Percentiles rank a stretch among this genome's conserved stretches.
These are phyloP conservation scores for Ceratoteleas bidentatus DNA, from an alignment of 1,140 invertebrate species.

Conservation along the genomic window DNA sequence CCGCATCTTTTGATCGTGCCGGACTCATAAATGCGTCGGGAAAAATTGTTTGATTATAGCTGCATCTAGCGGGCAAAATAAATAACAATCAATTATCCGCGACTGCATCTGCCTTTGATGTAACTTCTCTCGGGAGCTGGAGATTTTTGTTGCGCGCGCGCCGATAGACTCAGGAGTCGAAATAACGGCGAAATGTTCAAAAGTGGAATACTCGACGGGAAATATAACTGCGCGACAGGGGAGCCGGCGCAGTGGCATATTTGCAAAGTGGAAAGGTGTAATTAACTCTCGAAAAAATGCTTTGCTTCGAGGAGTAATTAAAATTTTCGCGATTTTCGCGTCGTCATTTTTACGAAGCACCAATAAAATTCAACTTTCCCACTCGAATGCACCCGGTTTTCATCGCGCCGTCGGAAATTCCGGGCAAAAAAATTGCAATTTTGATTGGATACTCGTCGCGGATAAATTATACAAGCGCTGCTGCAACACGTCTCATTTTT, in stretches of 20 bases:
- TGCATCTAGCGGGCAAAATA: neutral
- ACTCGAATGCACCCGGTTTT: no score
- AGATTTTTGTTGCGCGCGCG: slow-evolving; percentile 50
- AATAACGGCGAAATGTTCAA: slow-evolving; percentile 50
- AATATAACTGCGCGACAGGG: slow-evolving; percentile 56
- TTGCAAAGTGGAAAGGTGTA: slow-evolving; percentile 58
- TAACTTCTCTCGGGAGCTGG: slow-evolving; percentile 19
- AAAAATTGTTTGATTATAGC: slow-evolving; percentile 2
- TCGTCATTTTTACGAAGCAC: slow-evolving; percentile 21
- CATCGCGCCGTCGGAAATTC: no score
- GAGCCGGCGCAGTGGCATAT: slow-evolving; percentile 54
- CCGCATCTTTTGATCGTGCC: no score
- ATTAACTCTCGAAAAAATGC: slow-evolving; percentile 60
- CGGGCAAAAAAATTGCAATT: no score
- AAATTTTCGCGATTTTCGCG: slow-evolving; percentile 57
- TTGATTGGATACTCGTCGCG: no score
- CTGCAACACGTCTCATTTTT: no score
- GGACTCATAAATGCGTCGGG: no score
- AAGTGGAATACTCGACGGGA: slow-evolving; percentile 56
- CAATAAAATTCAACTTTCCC: no score
- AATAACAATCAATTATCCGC: slow-evolving; percentile 33
- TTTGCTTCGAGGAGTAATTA: slow-evolving; percentile 57
- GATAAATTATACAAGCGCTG: no score
- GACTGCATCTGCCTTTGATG: slow-evolving; percentile 32
- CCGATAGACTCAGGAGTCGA: slow-evolving; percentile 58